Evolutionary conservation across 2,113 vertebrate species (phyloP), one percentile per base, ranked within the genome.

Genomic region (Passer montanus): DNA sequence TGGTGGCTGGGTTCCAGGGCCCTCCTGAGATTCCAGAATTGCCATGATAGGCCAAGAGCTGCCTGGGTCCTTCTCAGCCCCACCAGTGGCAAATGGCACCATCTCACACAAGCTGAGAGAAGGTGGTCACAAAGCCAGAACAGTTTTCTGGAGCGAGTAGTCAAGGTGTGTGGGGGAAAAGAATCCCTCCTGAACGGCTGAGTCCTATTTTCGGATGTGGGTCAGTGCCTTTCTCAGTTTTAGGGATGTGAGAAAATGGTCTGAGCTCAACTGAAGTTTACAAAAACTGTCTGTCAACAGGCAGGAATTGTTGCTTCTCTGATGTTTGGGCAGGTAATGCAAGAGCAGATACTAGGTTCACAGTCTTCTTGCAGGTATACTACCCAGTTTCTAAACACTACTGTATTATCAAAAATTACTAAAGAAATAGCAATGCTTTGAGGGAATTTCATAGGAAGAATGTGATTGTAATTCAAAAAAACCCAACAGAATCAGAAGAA

Each of bases 61-160:
- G 4, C 35, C 33, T 11, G 12, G 4, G 6, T 63, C 9, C n/a
- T 72, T 83, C 35, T 59, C n/a, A 80, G 59, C 37, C 6, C 41
- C 27, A n/a, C 19, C 53, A 53, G 10, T 0, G 1, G n/a, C 6
- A 80, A 56, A 55, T 1, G 13, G 58, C 24, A 74, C 18, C 8
- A 30, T 79, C 21, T 50, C 52, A 75, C 53, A 26, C 8, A 49
- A 23, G 4, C 12, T 52, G 31, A 58, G 41, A 85, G 10, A 88
- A 85, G 52, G 10, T 16, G 10, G 11, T 78, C 72, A 52, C 7
- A 83, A 82, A 72, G 2, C 2, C 15, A 60, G 13, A 43, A 49
- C 24, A 58, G 4, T 23, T 55, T 84, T 72, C 23, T 68, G 70
- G 12, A 88, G 23, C 7, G 39, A 39, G 26, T 46, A 22, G 17